Conservation (phyloP, 2,797 vertebrate species). For the Pelodytes ibericus region DNA sequence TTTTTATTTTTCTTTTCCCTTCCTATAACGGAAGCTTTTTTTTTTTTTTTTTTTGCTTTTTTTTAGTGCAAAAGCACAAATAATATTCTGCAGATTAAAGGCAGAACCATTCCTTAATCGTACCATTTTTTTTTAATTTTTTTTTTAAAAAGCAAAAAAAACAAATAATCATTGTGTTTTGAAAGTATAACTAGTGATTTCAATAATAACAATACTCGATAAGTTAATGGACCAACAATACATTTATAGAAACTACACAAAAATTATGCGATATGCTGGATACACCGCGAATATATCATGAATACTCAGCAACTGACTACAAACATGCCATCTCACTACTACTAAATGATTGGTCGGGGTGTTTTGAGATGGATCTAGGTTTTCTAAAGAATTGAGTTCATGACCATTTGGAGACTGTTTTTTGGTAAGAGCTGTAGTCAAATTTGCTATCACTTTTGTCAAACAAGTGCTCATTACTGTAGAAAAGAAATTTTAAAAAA, state of each 20-base stretch:
- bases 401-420: constrained; percentile 52
- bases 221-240: constrained; percentile 35
- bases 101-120: constrained; percentile 59
- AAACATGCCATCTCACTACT: constrained; percentile 24
- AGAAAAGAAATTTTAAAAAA: constrained; percentile 15
- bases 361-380: constrained; percentile 38
- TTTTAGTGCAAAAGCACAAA: constrained; percentile 77
- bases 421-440: constrained; percentile 60
- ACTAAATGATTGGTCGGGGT: constrained; percentile 50
- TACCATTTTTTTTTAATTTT: neutral
- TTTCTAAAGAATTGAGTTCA: constrained; percentile 51
- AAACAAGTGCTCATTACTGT: constrained; percentile 55
- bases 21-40: constrained; percentile 9
- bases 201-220: neutral
- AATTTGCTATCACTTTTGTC: neutral
- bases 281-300: neutral
- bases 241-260: neutral
- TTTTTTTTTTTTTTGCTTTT: constrained; percentile 44
- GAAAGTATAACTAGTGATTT: neutral
- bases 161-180: neutral
- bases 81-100: constrained; percentile 61
- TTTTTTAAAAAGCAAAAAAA: neutral
- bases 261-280: constrained; percentile 1
- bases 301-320: constrained; percentile 18
- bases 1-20: constrained; percentile 46